Base-by-base conservation (phyloP, 2,113 vertebrate genomes). In the Oplegnathus fasciatus region DNA sequence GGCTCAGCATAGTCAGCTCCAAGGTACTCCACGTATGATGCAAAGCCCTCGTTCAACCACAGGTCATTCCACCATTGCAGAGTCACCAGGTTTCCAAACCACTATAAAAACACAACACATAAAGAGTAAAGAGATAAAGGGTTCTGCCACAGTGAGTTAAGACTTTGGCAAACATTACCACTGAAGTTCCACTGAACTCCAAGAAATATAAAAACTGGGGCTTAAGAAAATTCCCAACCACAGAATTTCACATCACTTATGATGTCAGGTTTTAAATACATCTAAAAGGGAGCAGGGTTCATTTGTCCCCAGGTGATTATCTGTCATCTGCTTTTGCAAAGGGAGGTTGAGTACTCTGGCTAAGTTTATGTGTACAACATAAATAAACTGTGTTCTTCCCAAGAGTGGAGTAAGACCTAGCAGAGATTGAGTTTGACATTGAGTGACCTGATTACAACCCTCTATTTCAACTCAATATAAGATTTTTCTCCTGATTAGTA, bases 41-140 rank as follows among this genome's bases (percentile, higher is more conserved):
- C 98, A 0, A 99, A 99, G 22, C 98, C 98, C 76, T 99, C 98
- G 0, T 99, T 99, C 84, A 99, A 90, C 98, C 98, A 99, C 80
- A 99, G 91, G 90, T 99, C 97, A 0, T 98, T 99, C 98, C 98
- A 99, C 98, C 98, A 99, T 5, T 40, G 91, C 89, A 99, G 76
- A 0, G 98, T 99, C 87, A 99, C 98, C 79, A 99, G 94, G 92
- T 99, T 99, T 58, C 98, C 98, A 18, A 99, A 99, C 98, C 98
- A 99, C 98, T 99, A 46, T 67, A 37, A 87, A 15, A 57, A 86
- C 28, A 42, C 5, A 34, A 48, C 48, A 14, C 34, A 78, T 0
- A 22, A 28, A 18, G 4, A 48, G 32, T 22, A 46, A 2, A 30
- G 15, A 34, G 30, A 68, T 65, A 0, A 65, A 69, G 22, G 60